These are phyloP conservation scores for Hydrolagus colliei DNA, from an alignment of 2,797 vertebrate genomes.

Conservation along the genomic window DNA sequence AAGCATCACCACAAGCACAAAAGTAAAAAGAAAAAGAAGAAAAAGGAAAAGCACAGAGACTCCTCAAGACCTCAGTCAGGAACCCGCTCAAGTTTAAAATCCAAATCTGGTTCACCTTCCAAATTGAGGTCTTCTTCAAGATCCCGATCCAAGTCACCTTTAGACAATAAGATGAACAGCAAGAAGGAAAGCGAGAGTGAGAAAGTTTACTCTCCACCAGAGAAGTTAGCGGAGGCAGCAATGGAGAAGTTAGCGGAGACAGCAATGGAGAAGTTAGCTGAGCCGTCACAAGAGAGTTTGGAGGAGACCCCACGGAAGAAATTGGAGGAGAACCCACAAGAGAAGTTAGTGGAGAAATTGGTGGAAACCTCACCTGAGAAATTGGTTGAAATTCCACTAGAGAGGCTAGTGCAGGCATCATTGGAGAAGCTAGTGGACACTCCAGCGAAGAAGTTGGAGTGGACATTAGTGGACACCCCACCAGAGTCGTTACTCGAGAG, in stretches of 20 bases:
- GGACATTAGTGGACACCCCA: conserved; percentile 40
- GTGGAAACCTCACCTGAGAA: background rate
- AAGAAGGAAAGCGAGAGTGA: background rate
- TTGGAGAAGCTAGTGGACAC: conserved; percentile 51
- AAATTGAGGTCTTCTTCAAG: conserved; percentile 48
- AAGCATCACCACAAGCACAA: conserved; percentile 57
- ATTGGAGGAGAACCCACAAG: conserved; percentile 39
- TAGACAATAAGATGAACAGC: background rate
- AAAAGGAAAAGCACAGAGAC: conserved; percentile 71
- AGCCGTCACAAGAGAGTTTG: conserved; percentile 31
- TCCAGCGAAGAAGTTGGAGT: conserved; percentile 34
- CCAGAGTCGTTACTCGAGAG: conserved; percentile 42
- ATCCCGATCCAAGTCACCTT: conserved; percentile 12
- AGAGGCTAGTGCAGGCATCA: conserved; percentile 57
- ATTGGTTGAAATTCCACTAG: conserved; percentile 48
- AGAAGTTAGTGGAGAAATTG: conserved; percentile 27
- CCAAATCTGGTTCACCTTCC: conserved; percentile 45
- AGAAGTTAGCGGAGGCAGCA: conserved; percentile 42
- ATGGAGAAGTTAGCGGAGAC: background rate
- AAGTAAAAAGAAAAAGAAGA: conserved; percentile 81
- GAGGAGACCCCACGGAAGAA: conserved; percentile 27
- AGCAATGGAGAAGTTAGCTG: background rate
- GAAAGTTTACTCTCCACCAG: conserved; percentile 34
- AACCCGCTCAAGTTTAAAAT: conserved; percentile 53
- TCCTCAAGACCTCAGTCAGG: conserved; percentile 60